These are phyloP conservation scores for Drosophila saltans DNA, from an alignment of 1,140 invertebrate genomes.

Conservation along the genomic window DNA sequence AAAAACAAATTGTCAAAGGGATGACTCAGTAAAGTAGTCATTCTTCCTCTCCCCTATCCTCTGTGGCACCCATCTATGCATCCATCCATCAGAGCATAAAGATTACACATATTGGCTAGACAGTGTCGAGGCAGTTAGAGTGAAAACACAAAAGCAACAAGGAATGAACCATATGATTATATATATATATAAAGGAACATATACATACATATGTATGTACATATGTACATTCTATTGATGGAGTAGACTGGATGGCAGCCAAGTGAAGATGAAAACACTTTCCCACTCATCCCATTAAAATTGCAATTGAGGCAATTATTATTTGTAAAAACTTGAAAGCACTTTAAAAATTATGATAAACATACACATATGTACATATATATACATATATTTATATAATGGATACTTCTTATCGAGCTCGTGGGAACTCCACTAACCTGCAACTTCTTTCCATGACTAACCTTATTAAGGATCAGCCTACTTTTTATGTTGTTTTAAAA, in stretches of 20 bases:
- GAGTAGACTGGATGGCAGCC: slow-evolving; percentile 72
- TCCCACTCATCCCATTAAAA: slow-evolving; percentile 1
- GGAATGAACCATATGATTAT: slow-evolving; percentile 9
- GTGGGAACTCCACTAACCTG: no score
- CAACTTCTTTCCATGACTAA: no score
- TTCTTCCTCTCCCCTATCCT: slow-evolving; percentile 19
- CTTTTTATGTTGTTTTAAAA: no score
- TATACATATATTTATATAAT: no score
- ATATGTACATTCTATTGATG: neutral
- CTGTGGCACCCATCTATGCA: slow-evolving; percentile 49
- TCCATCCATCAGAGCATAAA: slow-evolving; percentile 42
- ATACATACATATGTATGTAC: neutral
- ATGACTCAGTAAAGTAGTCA: slow-evolving; percentile 57
- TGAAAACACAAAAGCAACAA: slow-evolving; percentile 10
- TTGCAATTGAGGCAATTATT: slow-evolving; percentile 15
- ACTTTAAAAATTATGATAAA: no score
- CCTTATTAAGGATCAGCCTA: no score
- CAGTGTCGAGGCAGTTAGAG: slow-evolving; percentile 16
- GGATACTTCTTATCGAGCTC: no score
- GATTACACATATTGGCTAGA: slow-evolving; percentile 57
- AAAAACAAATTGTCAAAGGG: slow-evolving; percentile 15
- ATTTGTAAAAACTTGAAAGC: no score
- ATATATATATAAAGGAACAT: neutral
- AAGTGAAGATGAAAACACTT: slow-evolving; percentile 31
- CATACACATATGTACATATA: no score